phyloP scores from a whole-genome alignment of 2,797 vertebrate genomes.

The Acanthiza pusilla region DNA sequence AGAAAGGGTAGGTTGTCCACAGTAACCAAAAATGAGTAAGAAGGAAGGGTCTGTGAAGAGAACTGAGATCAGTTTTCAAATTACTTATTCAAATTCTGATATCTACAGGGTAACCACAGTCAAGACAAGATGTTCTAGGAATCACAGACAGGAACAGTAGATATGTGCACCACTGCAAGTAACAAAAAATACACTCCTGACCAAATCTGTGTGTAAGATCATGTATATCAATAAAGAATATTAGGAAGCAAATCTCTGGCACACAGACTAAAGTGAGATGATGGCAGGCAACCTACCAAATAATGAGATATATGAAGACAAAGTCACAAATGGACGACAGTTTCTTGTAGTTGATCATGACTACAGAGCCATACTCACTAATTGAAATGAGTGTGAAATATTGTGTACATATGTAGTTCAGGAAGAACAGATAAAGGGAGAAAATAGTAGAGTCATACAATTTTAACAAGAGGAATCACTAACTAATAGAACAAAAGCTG shows the following conservation, averaged over 20 bases:
- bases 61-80: background rate
- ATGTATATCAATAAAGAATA: background rate
- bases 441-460: background rate
- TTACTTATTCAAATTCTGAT: background rate
- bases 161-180: background rate
- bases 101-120: background rate
- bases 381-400: background rate
- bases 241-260: background rate
- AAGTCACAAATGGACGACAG: slow-evolving; percentile 9
- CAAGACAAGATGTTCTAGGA: slow-evolving; percentile 19
- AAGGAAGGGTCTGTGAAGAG: background rate
- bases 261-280: slow-evolving; percentile 29
- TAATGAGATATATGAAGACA: background rate
- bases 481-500: background rate
- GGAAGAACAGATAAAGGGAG: background rate
- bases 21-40: background rate
- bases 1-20: background rate
- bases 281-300: slow-evolving; percentile 14
- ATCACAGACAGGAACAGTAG: background rate
- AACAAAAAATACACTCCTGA: background rate
- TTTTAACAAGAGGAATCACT: background rate
- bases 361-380: background rate
- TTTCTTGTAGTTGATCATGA: background rate
- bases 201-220: background rate
- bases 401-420: background rate